These are phyloP conservation scores for Anguilla megastoma DNA, from an alignment of 2,797 vertebrate genomes.

Conservation along the genomic window DNA sequence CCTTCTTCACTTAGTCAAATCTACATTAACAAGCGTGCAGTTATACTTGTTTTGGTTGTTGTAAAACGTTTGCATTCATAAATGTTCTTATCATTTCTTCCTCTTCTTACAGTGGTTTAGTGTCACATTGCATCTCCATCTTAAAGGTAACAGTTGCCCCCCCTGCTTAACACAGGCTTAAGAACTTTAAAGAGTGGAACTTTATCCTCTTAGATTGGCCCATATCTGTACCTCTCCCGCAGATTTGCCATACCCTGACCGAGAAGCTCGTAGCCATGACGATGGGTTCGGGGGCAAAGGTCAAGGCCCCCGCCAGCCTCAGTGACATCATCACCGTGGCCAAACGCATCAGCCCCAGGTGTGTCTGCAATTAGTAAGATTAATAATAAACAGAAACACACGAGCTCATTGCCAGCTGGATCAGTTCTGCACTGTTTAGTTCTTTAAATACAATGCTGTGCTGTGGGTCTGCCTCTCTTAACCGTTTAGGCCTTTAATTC, in stretches of 20 bases:
- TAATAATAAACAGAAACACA: not conserved
- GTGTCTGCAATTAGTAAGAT: constrained; percentile 36
- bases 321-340: constrained; percentile 93
- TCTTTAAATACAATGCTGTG: too few relatives aligned
- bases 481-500: not conserved
- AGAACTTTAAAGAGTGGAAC: not conserved
- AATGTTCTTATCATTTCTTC: constrained; percentile 1
- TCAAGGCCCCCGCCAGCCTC: constrained; percentile 89
- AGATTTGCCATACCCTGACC: constrained; percentile 96
- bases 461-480: not conserved
- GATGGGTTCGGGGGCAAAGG: constrained; percentile 91
- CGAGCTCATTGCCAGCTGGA: not conserved
- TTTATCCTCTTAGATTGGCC: not conserved
- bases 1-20: not conserved
- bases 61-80: constrained; percentile 30
- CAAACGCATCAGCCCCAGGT: constrained; percentile 97
- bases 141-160: constrained; percentile 80
- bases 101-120: constrained; percentile 79
- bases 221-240: constrained; percentile 22
- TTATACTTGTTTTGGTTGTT: not conserved
- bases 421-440: too few relatives aligned
- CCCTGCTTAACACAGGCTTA: not conserved
- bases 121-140: constrained; percentile 96
- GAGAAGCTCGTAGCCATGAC: constrained; percentile 97
- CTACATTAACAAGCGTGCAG: not conserved